Conservation (phyloP, 2,113 vertebrate species). For the Globicephala melas region DNA sequence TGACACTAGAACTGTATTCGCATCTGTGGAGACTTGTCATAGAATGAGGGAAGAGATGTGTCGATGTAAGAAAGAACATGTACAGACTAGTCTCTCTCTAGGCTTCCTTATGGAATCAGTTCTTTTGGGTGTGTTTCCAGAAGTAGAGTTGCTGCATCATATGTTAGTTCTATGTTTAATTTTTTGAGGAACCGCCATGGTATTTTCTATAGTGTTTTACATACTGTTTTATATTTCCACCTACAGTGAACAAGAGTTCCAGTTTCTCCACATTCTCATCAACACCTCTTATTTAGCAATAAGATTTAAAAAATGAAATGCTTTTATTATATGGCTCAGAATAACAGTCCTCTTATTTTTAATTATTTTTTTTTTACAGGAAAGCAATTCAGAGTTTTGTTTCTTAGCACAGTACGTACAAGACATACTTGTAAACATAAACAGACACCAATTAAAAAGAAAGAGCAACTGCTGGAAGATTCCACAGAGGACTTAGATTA, state of each 20-base stretch:
- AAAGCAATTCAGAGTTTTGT: conserved; percentile 97
- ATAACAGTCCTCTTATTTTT: conserved; percentile 39
- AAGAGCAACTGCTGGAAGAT: conserved; percentile 97
- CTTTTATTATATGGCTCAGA: conserved; percentile 42
- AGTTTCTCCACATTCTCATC: neutral
- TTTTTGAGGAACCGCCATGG: neutral
- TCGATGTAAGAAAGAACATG: neutral
- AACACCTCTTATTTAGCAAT: neutral
- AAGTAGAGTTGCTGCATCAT: neutral
- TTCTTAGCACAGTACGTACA: conserved; percentile 98
- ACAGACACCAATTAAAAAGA: conserved; percentile 98
- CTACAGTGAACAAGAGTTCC: neutral
- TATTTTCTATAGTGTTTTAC: neutral
- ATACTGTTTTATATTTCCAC: neutral
- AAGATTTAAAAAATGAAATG: conserved; percentile 1
- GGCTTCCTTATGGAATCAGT: neutral
- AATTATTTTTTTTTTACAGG: conserved; percentile 81
- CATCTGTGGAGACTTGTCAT: neutral
- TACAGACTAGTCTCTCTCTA: neutral
- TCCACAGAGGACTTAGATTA: conserved; percentile 98
- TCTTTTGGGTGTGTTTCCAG: neutral
- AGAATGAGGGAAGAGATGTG: neutral
- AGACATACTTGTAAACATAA: conserved; percentile 99
- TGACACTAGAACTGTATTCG: neutral
- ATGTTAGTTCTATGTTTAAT: neutral